Evolutionary conservation across 2,888 invertebrate genomes (phyloP), one percentile per base, ranked within the genome.

Genomic region (Lutraria lutraria): DNA sequence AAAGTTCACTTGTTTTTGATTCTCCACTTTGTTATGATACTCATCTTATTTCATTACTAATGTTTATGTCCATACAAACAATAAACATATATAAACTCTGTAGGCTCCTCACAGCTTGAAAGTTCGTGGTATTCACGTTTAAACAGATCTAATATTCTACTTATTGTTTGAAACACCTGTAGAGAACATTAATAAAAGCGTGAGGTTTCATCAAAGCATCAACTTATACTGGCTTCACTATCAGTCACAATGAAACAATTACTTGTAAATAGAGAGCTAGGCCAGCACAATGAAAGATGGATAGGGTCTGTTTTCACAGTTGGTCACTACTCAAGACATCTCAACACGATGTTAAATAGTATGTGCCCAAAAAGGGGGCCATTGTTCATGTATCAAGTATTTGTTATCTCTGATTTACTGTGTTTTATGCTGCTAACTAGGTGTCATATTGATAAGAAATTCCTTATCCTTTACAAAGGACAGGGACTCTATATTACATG

Each of bases 61-160:
- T 63, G 83, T 83, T 83, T 83, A 63, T 63, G 31, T 21, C 43
- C n/a, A 56, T 29, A 25, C 29, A 25, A 56, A 81, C 52, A 81
- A 54, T 54, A 29, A 12, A 0, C 8, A 10, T 80, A 81, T 6
- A 81, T 53, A 13, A 84, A 84, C 29, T 85, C 54, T 54, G 2
- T 15, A 31, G 8, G 31, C 16, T 76, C 76, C 31, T 31, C 34
- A 25, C 56, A 79, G 85, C 79, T 79, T 56, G 53, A 31, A 76
- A 72, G 76, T 21, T 72, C 43, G 29, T 79, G 85, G 29, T 85
- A 79, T 85, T 76, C 79, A 52, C 54, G 31, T 85, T 79, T 21
- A 79, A 85, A 43, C 43, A 43, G 2, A 8, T 43, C 8, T 43
- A 43, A 79, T 79, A 85, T 85, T 85, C 85, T 56, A 53, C 15